Evolutionary conservation across 2,797 vertebrate species (phyloP).

Genomic region (Siniperca undulata): DNA sequence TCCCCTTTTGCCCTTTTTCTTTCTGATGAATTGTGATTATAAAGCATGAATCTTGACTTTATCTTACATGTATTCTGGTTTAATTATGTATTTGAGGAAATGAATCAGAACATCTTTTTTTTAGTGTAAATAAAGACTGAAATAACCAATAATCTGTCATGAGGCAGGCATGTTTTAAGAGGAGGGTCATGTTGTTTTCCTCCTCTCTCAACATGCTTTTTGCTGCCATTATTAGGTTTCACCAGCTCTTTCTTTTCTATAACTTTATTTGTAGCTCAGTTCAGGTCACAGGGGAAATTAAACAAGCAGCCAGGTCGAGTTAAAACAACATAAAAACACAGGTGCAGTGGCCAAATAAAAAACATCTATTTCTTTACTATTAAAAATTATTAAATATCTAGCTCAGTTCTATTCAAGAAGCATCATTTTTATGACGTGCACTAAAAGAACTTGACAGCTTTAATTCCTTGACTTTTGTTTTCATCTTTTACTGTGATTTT

Average conservation of each 20-base stretch:
- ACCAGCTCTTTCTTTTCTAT: not conserved
- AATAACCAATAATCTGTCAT: not conserved
- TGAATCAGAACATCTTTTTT: not conserved
- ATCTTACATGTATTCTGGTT: not conserved
- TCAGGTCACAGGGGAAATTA: constrained; percentile 33
- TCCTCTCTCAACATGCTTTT: not conserved
- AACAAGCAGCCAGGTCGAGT: not conserved
- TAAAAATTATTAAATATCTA: constrained; percentile 8
- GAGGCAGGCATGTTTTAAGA: not conserved
- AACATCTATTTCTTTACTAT: not conserved
- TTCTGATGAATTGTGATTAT: not conserved
- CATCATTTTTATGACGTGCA: not conserved
- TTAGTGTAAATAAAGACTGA: not conserved
- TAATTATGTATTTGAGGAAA: not conserved
- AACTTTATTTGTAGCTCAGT: not conserved
- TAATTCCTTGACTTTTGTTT: not conserved
- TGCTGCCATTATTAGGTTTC: not conserved
- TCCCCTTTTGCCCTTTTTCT: not conserved
- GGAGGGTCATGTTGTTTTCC: not conserved
- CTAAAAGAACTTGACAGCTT: not conserved
- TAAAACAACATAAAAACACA: constrained; percentile 11
- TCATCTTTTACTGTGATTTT: not conserved
- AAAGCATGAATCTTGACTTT: not conserved
- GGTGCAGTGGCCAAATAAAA: not conserved
- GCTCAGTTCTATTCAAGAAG: not conserved